Evolutionary conservation across 2,888 invertebrate genomes (phyloP), one percentile per base, ranked within the genome.

Genomic region (Drosophila yooni): DNA sequence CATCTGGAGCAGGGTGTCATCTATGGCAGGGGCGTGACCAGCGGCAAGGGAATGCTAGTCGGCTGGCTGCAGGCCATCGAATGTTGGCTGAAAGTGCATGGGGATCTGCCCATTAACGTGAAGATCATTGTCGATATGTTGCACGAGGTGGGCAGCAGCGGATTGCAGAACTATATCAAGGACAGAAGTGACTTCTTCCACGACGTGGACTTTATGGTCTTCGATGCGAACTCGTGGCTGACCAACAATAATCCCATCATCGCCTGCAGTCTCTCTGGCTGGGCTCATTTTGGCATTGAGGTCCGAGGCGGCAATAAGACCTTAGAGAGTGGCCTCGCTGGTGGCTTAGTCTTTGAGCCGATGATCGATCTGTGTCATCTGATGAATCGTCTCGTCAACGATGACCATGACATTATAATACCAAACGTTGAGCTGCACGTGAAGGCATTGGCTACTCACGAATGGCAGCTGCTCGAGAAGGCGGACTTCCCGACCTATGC

Each of bases 61-160:
- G 72, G 85, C 18, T 83, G 83, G 83, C 50, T 83, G 3, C 72
- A 76, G 7, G 83, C 85, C 34, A 62, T 85, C 18, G 69, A 76
- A 0, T 48, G 63, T 8, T 85, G 85, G 81, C 40, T 78, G 3
- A 50, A 61, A 1, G 18, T 48, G 7, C 46, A 56, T 36, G 56
- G 46, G 0, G 82, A 83, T 56, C 50, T 83, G 57, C 85, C 83
- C 0, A 15, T 83, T 0, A 83, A 83, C 21, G 21, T 83, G 2
- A 83, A 85, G 31, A 40, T 83, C 31, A 60, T 83, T 15, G 70
- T 74, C 8, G 82, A 85, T 7, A 76, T 70, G 48, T 33, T 73
- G 40, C 82, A 82, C 31, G 72, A 78, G 48, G 74, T 79, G 56
- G 81, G 83, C 53, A 85, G 81, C 57, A 38, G 11, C 0, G 83